A percentile compares a stretch with the other conserved stretches of the same genome.
phyloP scores from a whole-genome alignment of 2,888 invertebrate genomes.

The Nipponacmea schrenckii region DNA sequence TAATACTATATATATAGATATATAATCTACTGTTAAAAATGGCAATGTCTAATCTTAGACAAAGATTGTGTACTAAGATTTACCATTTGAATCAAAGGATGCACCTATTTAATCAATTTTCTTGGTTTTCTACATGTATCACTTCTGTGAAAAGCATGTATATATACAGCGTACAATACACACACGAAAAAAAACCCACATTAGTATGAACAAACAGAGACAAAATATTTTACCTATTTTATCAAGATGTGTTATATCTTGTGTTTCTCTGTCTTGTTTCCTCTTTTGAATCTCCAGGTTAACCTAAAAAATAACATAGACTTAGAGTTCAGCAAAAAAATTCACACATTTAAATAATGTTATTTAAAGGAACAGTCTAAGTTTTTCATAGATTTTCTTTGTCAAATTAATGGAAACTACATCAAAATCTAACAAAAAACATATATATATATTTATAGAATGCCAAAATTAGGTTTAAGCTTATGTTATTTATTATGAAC shows the following conservation, averaged over 20 bases:
- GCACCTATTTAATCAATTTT: too few species aligned
- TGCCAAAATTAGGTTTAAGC: too few species aligned
- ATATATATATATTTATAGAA: too few species aligned
- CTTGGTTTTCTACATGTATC: neutral
- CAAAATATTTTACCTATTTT: slow-evolving; percentile 40
- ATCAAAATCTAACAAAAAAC: too few species aligned
- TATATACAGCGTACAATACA: neutral
- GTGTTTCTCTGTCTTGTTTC: slow-evolving; percentile 56
- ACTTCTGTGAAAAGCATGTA: neutral
- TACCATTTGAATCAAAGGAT: too few species aligned
- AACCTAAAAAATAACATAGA: slow-evolving; percentile 36
- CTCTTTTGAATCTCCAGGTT: slow-evolving; percentile 52
- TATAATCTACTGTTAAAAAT: neutral
- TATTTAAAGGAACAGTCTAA: too few species aligned
- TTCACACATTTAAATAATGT: too few species aligned
- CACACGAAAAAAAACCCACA: too few species aligned
- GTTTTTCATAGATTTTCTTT: too few species aligned
- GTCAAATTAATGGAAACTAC: too few species aligned
- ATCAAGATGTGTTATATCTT: slow-evolving; percentile 55
- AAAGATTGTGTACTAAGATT: neutral
- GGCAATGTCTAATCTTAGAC: neutral
- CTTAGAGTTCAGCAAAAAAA: neutral
- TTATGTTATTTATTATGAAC: too few species aligned
- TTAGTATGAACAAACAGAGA: too few species aligned
- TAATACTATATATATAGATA: neutral